Percentiles rank a stretch among this genome's conserved stretches.
Evolutionary conservation across 2,797 vertebrate species (phyloP).

Genomic region (Merluccius polli): DNA sequence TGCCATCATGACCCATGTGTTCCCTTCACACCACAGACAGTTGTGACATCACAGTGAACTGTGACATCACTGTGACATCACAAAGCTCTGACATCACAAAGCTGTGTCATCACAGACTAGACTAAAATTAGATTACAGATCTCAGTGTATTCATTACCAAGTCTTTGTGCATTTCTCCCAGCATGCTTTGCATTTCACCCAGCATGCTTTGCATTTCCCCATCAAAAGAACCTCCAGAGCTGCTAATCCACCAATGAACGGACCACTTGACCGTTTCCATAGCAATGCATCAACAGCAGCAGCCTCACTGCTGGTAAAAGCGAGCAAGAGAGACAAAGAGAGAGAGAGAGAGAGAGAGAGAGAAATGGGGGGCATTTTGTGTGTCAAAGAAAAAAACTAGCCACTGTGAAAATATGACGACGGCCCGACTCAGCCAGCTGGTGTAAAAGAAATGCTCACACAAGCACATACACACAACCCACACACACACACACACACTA

Average conservation of each 20-base stretch:
- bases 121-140: neutral
- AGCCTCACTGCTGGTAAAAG: constrained; percentile 44
- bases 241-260: constrained; percentile 54
- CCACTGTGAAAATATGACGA: constrained; percentile 12
- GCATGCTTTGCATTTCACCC: constrained; percentile 38
- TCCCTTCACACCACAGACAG: neutral
- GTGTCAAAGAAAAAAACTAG: constrained; percentile 17
- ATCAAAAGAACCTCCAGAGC: constrained; percentile 43
- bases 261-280: constrained; percentile 60
- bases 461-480: constrained; percentile 1
- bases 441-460: constrained; percentile 3
- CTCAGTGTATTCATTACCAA: neutral
- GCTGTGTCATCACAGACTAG: neutral
- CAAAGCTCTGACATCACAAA: too few relatives aligned
- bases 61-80: too few relatives aligned
- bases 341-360: constrained; percentile 8
- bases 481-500: constrained; percentile 12
- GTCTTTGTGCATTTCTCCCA: constrained; percentile 25
- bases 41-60: too few relatives aligned
- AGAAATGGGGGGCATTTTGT: constrained; percentile 20
- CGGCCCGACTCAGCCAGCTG: neutral
- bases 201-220: constrained; percentile 46
- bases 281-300: constrained; percentile 69
- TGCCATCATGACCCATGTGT: too few relatives aligned
- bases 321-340: constrained; percentile 18